A percentile compares a stretch with the other conserved stretches of the same genome.
Evolutionary conservation across 2,888 invertebrate species (phyloP).

Genomic region (Polydrusus tereticollis): DNA sequence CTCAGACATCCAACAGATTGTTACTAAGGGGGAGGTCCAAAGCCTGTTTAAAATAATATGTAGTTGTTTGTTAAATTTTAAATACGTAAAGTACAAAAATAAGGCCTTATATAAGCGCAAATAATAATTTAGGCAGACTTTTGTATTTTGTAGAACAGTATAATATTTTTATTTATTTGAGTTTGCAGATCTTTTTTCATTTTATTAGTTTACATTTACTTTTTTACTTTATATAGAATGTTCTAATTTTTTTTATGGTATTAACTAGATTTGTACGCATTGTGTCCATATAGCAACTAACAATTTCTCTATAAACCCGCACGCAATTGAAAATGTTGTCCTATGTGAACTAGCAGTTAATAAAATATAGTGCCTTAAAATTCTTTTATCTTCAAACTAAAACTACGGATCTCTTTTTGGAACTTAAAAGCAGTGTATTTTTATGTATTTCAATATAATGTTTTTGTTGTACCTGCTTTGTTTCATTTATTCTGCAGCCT

Average conservation of each 20-base stretch:
- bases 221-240: too few species aligned
- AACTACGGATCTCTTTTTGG: conserved; percentile 16
- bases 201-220: not conserved
- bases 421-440: conserved; percentile 9
- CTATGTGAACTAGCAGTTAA: not conserved
- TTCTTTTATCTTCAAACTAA: not conserved
- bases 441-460: conserved; percentile 4
- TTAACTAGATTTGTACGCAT: too few species aligned
- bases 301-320: too few species aligned
- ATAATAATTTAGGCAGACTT: not conserved
- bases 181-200: not conserved
- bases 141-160: not conserved
- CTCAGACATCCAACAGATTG: too few species aligned
- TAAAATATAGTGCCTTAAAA: not conserved
- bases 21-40: too few species aligned
- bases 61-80: not conserved
- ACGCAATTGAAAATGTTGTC: not conserved
- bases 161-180: conserved; percentile 6
- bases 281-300: too few species aligned
- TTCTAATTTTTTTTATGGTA: too few species aligned
- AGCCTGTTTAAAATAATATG: not conserved
- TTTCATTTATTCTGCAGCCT: not conserved
- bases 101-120: conserved; percentile 25
- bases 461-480: conserved; percentile 7
- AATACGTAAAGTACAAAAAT: conserved; percentile 11